A percentile compares a stretch with the other conserved stretches of the same genome.
These are phyloP conservation scores for Corythoichthys haematopterus DNA, from an alignment of 2,113 vertebrate species.

Conservation along the genomic window DNA sequence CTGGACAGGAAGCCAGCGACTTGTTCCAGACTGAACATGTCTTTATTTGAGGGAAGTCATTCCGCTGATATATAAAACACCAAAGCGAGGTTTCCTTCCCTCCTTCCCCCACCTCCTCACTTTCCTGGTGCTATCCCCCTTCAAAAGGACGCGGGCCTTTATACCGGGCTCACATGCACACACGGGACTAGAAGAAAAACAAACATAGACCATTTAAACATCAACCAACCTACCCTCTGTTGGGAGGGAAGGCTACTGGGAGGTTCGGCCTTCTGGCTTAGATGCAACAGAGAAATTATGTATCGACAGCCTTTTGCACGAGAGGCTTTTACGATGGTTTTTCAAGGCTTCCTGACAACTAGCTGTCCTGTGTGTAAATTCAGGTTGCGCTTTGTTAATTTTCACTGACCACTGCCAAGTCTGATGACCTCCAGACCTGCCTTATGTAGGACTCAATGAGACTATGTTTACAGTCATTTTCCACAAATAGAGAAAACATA, in stretches of 20 bases:
- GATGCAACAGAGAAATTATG: neutral
- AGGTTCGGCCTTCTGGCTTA: slow-evolving; percentile 11
- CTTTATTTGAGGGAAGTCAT: slow-evolving; percentile 76
- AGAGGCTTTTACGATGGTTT: neutral
- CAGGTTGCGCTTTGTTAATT: neutral
- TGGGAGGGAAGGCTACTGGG: slow-evolving; percentile 46
- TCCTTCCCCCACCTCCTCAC: slow-evolving; percentile 26
- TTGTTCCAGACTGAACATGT: slow-evolving; percentile 65
- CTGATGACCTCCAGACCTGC: too few relatives aligned
- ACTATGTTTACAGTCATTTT: too few relatives aligned
- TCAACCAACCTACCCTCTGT: slow-evolving; percentile 62
- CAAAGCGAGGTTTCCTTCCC: slow-evolving; percentile 73
- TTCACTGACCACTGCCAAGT: too few relatives aligned
- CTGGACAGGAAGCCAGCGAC: slow-evolving; percentile 66
- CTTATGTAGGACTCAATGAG: too few relatives aligned
- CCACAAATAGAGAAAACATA: too few relatives aligned
- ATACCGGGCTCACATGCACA: slow-evolving; percentile 65
- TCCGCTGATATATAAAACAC: slow-evolving; percentile 75
- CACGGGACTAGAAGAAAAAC: slow-evolving; percentile 66
- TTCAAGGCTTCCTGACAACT: neutral
- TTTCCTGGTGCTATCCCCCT: slow-evolving; percentile 68
- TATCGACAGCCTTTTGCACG: neutral
- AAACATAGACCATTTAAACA: slow-evolving; percentile 69
- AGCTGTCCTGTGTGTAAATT: neutral
- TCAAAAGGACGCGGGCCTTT: slow-evolving; percentile 66